phyloP scores from a whole-genome alignment of 2,113 vertebrate genomes.

The Balaeniceps rex region DNA sequence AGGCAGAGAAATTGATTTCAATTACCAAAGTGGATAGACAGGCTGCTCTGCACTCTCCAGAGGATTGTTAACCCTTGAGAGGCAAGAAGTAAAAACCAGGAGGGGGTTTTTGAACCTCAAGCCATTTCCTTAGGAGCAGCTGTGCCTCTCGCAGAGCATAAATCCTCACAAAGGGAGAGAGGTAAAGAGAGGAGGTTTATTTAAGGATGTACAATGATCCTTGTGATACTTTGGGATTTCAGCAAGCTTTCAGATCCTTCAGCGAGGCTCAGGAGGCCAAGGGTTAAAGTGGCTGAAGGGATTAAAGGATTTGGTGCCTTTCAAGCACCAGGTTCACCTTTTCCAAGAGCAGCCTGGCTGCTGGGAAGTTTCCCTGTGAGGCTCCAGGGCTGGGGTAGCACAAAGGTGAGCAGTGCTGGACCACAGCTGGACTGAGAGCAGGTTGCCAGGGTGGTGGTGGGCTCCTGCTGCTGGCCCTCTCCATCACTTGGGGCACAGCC shows the following conservation, averaged over 20 bases:
- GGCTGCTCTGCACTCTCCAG: slow-evolving; percentile 39
- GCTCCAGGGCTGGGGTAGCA: neutral
- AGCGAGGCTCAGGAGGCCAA: slow-evolving; percentile 2
- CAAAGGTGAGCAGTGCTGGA: neutral
- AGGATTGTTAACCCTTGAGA: slow-evolving; percentile 67
- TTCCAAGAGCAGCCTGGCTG: neutral
- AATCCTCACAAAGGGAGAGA: slow-evolving; percentile 40
- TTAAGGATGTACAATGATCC: slow-evolving; percentile 54
- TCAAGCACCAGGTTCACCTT: neutral
- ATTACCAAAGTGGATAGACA: slow-evolving; percentile 77
- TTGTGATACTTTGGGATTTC: slow-evolving; percentile 54
- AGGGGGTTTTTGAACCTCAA: neutral
- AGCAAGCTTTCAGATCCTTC: slow-evolving; percentile 13
- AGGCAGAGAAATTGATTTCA: slow-evolving; percentile 84
- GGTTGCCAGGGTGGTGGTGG: neutral
- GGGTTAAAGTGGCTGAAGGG: slow-evolving; percentile 39
- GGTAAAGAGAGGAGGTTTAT: slow-evolving; percentile 42
- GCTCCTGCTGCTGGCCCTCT: neutral
- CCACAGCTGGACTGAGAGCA: neutral
- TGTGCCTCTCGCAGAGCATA: neutral
- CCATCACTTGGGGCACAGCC: neutral
- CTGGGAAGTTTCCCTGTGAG: neutral
- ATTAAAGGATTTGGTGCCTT: slow-evolving; percentile 43
- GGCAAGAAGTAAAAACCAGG: neutral
- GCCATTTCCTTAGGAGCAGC: neutral